Evolutionary conservation across 2,888 invertebrate genomes (phyloP).

Genomic region (Spisula solida): DNA sequence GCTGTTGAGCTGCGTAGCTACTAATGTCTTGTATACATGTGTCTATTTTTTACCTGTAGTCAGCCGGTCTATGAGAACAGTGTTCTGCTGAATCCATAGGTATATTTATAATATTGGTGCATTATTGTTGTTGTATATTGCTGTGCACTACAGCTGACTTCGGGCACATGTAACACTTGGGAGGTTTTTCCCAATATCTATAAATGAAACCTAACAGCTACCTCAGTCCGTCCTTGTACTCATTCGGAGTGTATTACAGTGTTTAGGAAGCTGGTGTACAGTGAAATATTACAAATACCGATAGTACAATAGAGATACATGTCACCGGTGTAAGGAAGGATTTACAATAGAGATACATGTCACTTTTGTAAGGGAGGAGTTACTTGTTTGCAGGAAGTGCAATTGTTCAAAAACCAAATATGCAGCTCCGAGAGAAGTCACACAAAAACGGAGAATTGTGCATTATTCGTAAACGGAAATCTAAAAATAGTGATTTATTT

Average conservation of each 20-base stretch:
- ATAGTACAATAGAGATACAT: background rate
- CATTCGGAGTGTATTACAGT: background rate
- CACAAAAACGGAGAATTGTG: conserved; percentile 39
- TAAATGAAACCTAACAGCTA: background rate
- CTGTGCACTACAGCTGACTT: background rate
- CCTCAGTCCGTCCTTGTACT: conserved; percentile 13
- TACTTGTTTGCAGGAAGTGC: conserved; percentile 25
- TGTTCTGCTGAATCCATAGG: background rate
- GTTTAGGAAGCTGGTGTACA: background rate
- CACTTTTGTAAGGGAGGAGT: background rate
- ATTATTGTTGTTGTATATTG: background rate
- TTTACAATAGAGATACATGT: background rate
- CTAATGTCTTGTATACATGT: too few species aligned
- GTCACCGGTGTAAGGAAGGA: background rate
- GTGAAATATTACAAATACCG: conserved; percentile 13
- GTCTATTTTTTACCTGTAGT: too few species aligned
- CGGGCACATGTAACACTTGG: background rate
- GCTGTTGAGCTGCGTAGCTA: too few species aligned
- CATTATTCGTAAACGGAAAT: conserved; percentile 43
- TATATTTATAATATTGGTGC: background rate
- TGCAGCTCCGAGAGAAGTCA: conserved; percentile 46
- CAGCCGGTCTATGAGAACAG: too few species aligned
- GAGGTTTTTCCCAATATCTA: conserved; percentile 48
- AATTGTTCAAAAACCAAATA: conserved; percentile 20
- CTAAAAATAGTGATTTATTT: conserved; percentile 29